A percentile compares a stretch with the other conserved stretches of the same genome.
These are phyloP conservation scores for Furcifer pardalis DNA, from an alignment of 2,797 vertebrate species.

Conservation along the genomic window DNA sequence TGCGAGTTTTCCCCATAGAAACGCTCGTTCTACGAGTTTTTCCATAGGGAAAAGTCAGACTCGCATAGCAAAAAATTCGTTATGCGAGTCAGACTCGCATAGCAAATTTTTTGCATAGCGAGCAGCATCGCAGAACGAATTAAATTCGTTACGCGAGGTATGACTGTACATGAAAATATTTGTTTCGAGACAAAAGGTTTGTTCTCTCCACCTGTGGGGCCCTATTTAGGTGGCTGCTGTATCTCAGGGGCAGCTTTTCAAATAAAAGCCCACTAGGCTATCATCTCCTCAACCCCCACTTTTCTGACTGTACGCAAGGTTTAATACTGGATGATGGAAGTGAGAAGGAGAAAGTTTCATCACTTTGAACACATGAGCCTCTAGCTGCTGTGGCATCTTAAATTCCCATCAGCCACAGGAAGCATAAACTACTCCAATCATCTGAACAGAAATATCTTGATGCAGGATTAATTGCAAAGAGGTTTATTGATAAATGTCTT, in stretches of 20 bases:
- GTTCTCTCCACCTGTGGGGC: background rate
- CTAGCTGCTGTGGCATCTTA: no score
- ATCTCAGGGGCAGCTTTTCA: background rate
- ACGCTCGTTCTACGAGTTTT: no score
- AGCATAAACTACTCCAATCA: no score
- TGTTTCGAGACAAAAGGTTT: background rate
- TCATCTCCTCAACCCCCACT: background rate
- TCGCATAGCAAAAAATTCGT: no score
- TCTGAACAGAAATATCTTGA: background rate
- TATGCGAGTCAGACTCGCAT: no score
- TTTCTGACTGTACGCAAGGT: no score
- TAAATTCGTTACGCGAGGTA: no score
- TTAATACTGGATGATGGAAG: background rate
- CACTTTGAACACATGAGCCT: background rate
- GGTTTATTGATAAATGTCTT: slow-evolving; percentile 37
- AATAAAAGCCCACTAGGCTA: background rate
- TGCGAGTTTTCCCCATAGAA: no score
- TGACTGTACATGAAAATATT: no score
- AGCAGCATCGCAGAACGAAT: no score
- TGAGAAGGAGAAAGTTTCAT: background rate
- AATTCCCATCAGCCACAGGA: background rate
- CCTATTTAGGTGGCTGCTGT: background rate
- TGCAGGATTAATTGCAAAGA: slow-evolving; percentile 25
- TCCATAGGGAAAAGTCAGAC: no score
- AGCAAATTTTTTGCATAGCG: no score